Conservation (phyloP, 1,140 invertebrate species). For the Drosophila elegans region DNA sequence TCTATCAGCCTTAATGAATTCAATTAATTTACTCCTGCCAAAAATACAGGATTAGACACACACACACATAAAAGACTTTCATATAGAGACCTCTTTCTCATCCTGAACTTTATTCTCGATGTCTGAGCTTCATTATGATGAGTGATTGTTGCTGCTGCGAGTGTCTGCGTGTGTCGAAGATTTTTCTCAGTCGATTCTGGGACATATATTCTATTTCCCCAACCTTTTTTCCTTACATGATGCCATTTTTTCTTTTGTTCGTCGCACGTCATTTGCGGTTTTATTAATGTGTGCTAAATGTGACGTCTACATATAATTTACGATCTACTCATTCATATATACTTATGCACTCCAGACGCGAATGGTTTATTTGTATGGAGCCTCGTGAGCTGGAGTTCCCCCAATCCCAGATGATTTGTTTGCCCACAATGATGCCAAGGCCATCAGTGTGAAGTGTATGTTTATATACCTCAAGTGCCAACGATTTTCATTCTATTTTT, state of each 20-base stretch:
- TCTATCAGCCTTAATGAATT: constrained; percentile 78
- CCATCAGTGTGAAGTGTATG: constrained; percentile 44
- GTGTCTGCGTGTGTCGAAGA: constrained; percentile 53
- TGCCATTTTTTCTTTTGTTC: constrained; percentile 41
- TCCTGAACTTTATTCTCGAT: constrained; percentile 36
- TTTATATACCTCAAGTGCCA: constrained; percentile 56
- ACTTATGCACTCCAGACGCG: constrained; percentile 35
- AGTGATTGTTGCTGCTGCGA: constrained; percentile 69
- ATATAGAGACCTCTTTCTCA: constrained; percentile 13
- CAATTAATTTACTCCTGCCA: constrained; percentile 75
- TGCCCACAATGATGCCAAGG: constrained; percentile 58
- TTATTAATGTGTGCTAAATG: constrained; percentile 81
- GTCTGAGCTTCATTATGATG: constrained; percentile 76
- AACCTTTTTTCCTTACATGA: neutral
- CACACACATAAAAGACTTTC: constrained; percentile 5
- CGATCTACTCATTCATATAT: constrained; percentile 54
- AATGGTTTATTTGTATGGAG: constrained; percentile 56
- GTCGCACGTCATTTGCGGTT: constrained; percentile 69
- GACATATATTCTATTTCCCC: neutral
- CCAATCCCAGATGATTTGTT: constrained; percentile 54
- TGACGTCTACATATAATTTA: constrained; percentile 70
- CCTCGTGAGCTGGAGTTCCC: constrained; percentile 38
- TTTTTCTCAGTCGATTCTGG: constrained; percentile 6
- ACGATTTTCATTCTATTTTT: constrained; percentile 61
- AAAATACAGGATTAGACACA: constrained; percentile 33